These are phyloP conservation scores for Laticauda colubrina DNA, from an alignment of 2,113 vertebrate genomes.

Conservation along the genomic window DNA sequence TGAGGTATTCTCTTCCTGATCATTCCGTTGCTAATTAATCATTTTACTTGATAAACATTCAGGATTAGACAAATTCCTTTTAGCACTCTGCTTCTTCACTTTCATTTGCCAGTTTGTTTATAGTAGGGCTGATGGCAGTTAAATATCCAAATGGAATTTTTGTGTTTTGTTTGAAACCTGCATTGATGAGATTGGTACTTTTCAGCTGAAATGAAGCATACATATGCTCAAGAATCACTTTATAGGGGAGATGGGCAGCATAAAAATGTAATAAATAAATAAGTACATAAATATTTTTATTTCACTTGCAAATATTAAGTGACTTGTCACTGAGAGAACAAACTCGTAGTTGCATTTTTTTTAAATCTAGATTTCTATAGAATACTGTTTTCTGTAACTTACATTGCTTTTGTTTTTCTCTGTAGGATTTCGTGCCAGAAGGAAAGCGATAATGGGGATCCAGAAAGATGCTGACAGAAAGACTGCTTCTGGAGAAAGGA, in stretches of 20 bases:
- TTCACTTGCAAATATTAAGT: neutral
- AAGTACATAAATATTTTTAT: neutral
- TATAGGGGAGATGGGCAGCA: neutral
- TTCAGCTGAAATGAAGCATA: neutral
- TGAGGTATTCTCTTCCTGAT: neutral
- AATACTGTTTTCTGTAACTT: neutral
- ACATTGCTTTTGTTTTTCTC: neutral
- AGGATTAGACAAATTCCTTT: neutral
- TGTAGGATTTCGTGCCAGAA: neutral
- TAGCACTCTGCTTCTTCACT: neutral
- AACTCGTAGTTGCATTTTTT: neutral
- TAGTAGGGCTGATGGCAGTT: neutral
- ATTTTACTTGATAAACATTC: neutral
- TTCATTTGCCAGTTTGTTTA: neutral
- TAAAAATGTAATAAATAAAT: neutral
- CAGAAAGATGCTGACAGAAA: conserved; percentile 6
- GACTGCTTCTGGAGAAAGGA: neutral
- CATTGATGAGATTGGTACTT: neutral
- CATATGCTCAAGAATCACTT: neutral
- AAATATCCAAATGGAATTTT: neutral
- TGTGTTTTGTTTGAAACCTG: neutral
- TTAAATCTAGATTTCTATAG: neutral
- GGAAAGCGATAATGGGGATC: neutral
- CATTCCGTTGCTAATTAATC: neutral
- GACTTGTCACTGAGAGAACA: neutral